A percentile compares a stretch with the other conserved stretches of the same genome.
Conservation (phyloP, 1,140 invertebrate species). For the Akabosia matsudoensis region DNA sequence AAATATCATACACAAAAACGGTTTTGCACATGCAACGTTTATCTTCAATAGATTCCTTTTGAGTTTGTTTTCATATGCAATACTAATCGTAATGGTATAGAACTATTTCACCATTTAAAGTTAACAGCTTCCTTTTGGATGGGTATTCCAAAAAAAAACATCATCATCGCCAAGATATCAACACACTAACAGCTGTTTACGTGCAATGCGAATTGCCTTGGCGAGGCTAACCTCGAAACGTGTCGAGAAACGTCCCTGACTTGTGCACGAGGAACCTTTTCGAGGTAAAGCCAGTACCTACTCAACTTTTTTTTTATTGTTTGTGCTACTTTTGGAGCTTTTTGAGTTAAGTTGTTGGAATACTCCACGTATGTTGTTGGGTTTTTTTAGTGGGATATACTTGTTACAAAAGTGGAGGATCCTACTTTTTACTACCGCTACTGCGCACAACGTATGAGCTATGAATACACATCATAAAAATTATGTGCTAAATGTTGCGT, state of each 20-base stretch:
- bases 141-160: too few relatives aligned
- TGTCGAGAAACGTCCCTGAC: constrained; percentile 24
- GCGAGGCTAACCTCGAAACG: constrained; percentile 13
- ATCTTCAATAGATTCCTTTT: neutral
- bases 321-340: neutral
- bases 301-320: neutral
- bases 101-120: too few relatives aligned
- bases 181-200: neutral
- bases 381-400: neutral
- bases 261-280: constrained; percentile 5
- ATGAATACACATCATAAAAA: neutral
- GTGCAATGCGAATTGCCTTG: neutral
- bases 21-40: neutral
- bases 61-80: too few relatives aligned
- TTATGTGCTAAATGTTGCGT: too few relatives aligned
- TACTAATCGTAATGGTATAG: too few relatives aligned
- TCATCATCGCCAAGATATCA: neutral
- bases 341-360: neutral
- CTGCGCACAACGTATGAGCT: neutral
- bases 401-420: neutral
- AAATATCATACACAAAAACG: too few relatives aligned
- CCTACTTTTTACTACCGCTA: neutral
- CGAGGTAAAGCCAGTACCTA: constrained; percentile 11
- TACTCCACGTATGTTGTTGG: neutral
- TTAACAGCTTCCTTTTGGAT: too few relatives aligned